Evolutionary conservation across 2,797 vertebrate genomes (phyloP), one percentile per base, ranked within the genome.

Genomic region (Amniataba percoides): DNA sequence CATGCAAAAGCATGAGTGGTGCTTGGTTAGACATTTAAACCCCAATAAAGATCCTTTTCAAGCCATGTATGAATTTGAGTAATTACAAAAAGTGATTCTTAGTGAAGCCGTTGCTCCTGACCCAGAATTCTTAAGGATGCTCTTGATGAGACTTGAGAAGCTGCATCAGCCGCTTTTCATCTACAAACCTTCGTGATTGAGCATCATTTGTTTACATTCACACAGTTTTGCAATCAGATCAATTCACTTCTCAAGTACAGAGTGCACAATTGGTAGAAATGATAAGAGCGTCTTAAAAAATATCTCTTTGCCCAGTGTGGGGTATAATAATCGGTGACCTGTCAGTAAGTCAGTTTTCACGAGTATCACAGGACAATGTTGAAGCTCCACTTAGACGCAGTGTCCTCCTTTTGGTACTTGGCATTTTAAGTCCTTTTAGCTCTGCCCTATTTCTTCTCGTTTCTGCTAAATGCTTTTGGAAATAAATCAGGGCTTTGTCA

Each of bases 401-500:
- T 40, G 71, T 82, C 53, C 61, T 82, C 69, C 70, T 71, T 77
- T 82, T 75, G 56, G 36, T 45, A 25, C 76, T 72, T 69, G 72
- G 64, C 66, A 79, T 78, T 82, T 78, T 34, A 68, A 81, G 74
- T 82, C 27, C 5, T 87, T 89, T 86, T 62, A 73, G 69, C 74
- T 86, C 73, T 85, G 80, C 74, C 79, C 82, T 82, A 69, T 86
- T 92, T 91, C 78, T 86, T 79, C 82, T 77, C 5, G 36, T 73
- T 85, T 84, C 75, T 45, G 84, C 81, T 89, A 90, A 93, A 88
- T 79, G 82, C 87, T 81, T 91, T 90, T 88, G 90, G 88, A 88
- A 85, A 91, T 91, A 89, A 92, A 92, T 91, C 90, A 88, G 83
- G 81, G 53, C 70, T 78, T 56, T 7, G 81, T 90, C 89, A 82